Evolutionary conservation across 2,888 invertebrate genomes (phyloP), one percentile per base, ranked within the genome.

Genomic region (Clunio marinus): DNA sequence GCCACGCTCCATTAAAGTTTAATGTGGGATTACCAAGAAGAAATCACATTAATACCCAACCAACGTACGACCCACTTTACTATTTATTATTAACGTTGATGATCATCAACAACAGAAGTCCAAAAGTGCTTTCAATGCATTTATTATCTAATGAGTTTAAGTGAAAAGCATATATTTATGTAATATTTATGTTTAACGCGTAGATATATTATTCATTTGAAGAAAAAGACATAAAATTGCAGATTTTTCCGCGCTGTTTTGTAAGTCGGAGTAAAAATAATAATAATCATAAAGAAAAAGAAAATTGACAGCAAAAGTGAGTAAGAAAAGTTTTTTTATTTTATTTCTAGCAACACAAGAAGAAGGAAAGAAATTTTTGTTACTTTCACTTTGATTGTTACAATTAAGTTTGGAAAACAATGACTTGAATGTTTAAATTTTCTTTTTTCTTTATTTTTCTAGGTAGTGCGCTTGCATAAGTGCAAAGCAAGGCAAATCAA

Each of bases 341-440:
- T 20, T 2, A 22, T 51, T 5, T 51, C 51, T 20, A 22, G 51
- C 41, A n/a, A n/a, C n/a, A 5, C 5, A 51, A 51, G 51, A 41
- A 32, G 32, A 32, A 32, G 15, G 41, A 41, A 22, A 51, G 24
- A 51, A 51, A 51, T 3, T 20, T 17, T 51, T 17, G 5, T 51
- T 51, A 58, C 58, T 58, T 58, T 58, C 58, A 58, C 58, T 58
- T 58, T 58, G 58, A 58, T 58, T 58, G 58, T 28, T 58, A 58
- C 58, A 58, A 58, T 58, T 58, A 58, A 58, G n/a, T n/a, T 27
- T 24, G 25, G 8, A 58, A 28, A 58, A 25, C 58, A 58, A 58
- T 27, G 25, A 25, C 58, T 58, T 24, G n/a, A 20, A 7, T 28
- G 25, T 58, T 27, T 24, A 58, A n/a, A n/a, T n/a, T n/a, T n/a